phyloP scores from a whole-genome alignment of 2,888 invertebrate species.

The Andricus curvator region DNA sequence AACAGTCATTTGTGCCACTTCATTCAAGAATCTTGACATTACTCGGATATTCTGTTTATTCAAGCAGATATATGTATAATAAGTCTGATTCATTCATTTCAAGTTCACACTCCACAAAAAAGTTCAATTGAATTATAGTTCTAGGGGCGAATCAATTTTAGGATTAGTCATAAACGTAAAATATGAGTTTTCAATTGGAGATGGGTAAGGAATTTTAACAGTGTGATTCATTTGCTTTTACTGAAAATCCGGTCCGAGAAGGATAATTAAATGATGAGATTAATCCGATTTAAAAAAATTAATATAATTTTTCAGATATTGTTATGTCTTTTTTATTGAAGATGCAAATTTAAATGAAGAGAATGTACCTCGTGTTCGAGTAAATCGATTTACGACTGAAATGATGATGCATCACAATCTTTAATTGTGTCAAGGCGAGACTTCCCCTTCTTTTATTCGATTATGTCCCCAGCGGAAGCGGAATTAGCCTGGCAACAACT shows the following conservation, averaged over 20 bases:
- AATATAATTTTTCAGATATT: too few species aligned
- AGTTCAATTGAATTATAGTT: background rate
- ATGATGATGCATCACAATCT: constrained; percentile 56
- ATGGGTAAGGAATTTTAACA: background rate
- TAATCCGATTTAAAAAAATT: too few species aligned
- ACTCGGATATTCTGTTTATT: constrained; percentile 31
- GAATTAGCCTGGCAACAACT: constrained; percentile 41
- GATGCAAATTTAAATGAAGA: background rate
- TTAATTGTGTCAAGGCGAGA: constrained; percentile 61
- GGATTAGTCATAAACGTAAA: background rate
- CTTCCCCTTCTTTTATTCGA: constrained; percentile 34
- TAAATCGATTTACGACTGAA: constrained; percentile 34
- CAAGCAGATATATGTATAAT: background rate
- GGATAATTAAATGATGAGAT: too few species aligned
- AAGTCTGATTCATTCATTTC: constrained; percentile 18
- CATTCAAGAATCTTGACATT: constrained; percentile 55
- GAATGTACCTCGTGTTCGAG: constrained; percentile 21
- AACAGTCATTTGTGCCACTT: constrained; percentile 48
- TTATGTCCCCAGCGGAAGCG: constrained; percentile 51
- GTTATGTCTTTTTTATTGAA: background rate
- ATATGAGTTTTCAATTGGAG: constrained; percentile 4
- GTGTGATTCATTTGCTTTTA: background rate
- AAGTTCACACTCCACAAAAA: background rate
- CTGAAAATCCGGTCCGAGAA: background rate
- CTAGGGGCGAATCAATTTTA: background rate